Evolutionary conservation across 1,140 invertebrate species (phyloP).

Genomic region (Leptinotarsa texana): DNA sequence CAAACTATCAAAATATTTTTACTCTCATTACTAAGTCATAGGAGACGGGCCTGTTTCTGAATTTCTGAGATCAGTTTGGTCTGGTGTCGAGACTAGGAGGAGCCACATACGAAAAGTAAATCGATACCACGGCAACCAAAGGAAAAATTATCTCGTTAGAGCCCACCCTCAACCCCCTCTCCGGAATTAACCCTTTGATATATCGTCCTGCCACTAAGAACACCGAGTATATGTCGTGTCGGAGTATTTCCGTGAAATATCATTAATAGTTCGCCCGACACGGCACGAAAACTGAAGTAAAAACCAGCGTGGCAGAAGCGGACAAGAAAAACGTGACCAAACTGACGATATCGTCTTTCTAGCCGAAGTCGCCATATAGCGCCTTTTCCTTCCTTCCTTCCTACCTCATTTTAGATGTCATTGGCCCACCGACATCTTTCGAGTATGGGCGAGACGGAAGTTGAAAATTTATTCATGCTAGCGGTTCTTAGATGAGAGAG

Average conservation of each 20-base stretch:
- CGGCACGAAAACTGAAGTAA: conserved; percentile 16
- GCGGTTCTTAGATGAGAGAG: not conserved
- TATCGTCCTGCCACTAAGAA: not conserved
- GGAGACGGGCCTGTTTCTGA: too few relatives aligned
- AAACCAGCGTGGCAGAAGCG: not conserved
- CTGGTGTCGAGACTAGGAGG: too few relatives aligned
- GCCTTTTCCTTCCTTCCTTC: conserved; percentile 16
- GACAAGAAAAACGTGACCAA: conserved; percentile 16
- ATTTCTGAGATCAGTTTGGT: too few relatives aligned
- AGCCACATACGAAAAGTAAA: too few relatives aligned
- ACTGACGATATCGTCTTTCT: not conserved
- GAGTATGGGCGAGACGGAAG: conserved; percentile 1
- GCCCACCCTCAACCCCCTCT: not conserved
- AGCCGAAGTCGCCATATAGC: not conserved
- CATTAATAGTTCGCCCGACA: conserved; percentile 17
- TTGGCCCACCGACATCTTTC: conserved; percentile 1
- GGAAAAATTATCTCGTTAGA: too few relatives aligned
- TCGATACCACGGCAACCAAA: too few relatives aligned
- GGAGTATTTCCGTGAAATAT: not conserved
- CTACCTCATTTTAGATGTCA: conserved; percentile 10
- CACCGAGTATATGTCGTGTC: not conserved
- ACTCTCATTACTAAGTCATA: too few relatives aligned
- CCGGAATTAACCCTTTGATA: conserved; percentile 1
- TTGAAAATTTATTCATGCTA: not conserved
- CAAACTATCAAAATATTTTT: too few relatives aligned